A percentile compares a stretch with the other conserved stretches of the same genome.
Evolutionary conservation across 2,797 vertebrate species (phyloP).

Genomic region (Iguana delicatissima): DNA sequence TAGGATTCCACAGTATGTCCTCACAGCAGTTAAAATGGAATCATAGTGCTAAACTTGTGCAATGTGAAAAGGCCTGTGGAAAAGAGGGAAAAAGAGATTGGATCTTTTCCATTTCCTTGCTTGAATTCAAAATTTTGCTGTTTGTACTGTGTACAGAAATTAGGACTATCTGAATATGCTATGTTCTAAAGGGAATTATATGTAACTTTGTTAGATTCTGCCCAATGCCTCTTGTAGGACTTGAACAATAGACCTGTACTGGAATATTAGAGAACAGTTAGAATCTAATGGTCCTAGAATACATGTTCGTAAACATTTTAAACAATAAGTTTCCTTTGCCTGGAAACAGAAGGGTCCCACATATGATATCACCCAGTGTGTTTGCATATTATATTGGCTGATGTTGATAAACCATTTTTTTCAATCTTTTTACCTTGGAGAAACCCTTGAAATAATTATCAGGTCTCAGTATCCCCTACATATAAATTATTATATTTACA

Average conservation of each 20-base stretch:
- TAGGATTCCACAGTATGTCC: too few relatives aligned
- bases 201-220: not conserved
- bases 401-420: not conserved
- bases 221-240: not conserved
- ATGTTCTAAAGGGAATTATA: not conserved
- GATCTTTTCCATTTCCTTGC: constrained; percentile 5
- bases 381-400: not conserved
- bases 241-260: not conserved
- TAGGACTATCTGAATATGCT: not conserved
- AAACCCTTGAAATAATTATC: too few relatives aligned
- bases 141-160: not conserved
- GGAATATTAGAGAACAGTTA: not conserved
- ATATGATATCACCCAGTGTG: not conserved
- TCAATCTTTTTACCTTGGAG: too few relatives aligned
- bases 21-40: too few relatives aligned
- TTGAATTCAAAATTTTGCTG: not conserved
- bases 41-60: too few relatives aligned
- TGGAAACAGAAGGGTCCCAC: not conserved
- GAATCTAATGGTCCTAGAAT: not conserved
- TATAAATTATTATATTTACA: too few relatives aligned
- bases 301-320: not conserved
- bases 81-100: not conserved
- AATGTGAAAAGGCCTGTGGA: not conserved
- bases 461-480: too few relatives aligned
- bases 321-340: not conserved